Base-by-base conservation (phyloP, 2,113 vertebrate genomes). In the Scalopus aquaticus region DNA sequence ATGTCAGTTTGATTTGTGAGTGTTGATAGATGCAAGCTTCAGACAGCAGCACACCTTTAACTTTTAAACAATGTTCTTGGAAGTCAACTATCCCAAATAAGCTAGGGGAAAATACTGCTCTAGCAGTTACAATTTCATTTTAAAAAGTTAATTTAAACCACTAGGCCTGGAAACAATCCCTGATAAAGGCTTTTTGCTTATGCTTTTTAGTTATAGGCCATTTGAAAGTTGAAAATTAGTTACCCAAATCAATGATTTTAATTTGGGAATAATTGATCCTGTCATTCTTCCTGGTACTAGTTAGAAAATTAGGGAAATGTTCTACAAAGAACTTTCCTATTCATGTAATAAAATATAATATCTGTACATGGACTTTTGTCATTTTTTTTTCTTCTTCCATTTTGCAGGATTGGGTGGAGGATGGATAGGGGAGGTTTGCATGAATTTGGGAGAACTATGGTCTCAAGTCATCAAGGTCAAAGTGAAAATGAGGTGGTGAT, bases 261-360 rank as follows among this genome's bases (percentile, higher is more conserved):
- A 73, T 81, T 88, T 96, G 90, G 39, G 26, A 92, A 80, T 90
- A 56, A 79, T 58, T 77, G 8, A 44, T 89, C 67, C 58, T 72
- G 11, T 62, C 42, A 17, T 86, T 74, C 22, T 85, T n/a, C 26
- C 22, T 94, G n/a, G n/a, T 49, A 87, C 35, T 54, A 64, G 26
- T 77, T 64, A 64, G 37, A 85, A 93, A 91, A 11, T 3, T n/a
- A 85, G 35, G 32, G 2, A 8, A 90, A 51, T 13, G 39, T 17
- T 54, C 42, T 51, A 62, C 10, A 72, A 19, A 62, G 13, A 51
- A 67, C 51, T 88, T 91, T 95, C n/a, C 30, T 28, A 26, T 69
- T 86, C 8, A 24, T 35, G 6, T 67, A 72, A 74, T 78, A 70
- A 92, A 77, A 91, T 94, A 56, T 5, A 35, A 67, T 58, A 67